A percentile compares a stretch with the other conserved stretches of the same genome.
Conservation (phyloP, 2,888 invertebrate genomes). For the Rhopalosiphum nymphaeae region DNA sequence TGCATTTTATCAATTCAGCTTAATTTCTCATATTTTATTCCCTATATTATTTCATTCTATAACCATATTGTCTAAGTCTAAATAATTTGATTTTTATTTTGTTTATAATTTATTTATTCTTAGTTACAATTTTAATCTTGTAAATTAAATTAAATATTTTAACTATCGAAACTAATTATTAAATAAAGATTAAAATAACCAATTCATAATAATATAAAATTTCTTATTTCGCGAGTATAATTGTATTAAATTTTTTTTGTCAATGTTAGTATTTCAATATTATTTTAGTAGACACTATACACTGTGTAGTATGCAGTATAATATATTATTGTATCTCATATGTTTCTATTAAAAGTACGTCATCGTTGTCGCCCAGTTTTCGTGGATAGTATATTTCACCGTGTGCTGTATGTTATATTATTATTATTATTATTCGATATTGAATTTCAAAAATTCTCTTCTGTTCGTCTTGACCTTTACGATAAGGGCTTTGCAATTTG, state of each 20-base stretch:
- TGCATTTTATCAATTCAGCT: not conserved
- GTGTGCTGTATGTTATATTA: not conserved
- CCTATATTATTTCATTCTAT: not conserved
- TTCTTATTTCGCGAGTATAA: not conserved
- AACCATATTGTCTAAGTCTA: not conserved
- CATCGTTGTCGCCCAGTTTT: not conserved
- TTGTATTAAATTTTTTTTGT: not conserved
- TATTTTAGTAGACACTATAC: not conserved
- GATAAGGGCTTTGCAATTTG: not conserved
- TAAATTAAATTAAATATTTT: not conserved
- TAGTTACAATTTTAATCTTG: not conserved
- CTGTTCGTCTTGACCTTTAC: not conserved
- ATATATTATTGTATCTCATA: not conserved
- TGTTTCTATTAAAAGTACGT: not conserved
- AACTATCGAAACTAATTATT: not conserved
- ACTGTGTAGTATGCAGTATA: not conserved
- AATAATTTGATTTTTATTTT: not conserved
- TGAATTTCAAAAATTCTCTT: constrained; percentile 13
- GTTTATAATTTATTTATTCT: not conserved
- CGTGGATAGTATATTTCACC: not conserved
- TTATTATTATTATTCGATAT: not conserved
- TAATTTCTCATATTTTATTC: not conserved
- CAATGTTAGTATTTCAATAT: not conserved
- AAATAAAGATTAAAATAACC: not conserved
- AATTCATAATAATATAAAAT: not conserved